Base-by-base conservation (phyloP, 2,888 invertebrate genomes). In the Pandemis cinnamomeana region DNA sequence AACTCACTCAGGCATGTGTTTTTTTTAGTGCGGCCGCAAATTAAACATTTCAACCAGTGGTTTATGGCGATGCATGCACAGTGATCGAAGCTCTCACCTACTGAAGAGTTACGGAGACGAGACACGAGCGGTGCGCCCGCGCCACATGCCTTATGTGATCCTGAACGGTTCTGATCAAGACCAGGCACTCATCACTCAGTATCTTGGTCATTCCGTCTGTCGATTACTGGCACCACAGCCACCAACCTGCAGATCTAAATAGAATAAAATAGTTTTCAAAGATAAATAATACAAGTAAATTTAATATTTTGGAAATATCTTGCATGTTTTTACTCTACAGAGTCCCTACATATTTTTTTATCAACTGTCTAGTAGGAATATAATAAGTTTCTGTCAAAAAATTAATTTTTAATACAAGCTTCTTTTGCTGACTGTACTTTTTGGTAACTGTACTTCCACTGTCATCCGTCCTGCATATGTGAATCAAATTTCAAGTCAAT, bases 21-120 rank as follows among this genome's bases (percentile, higher is more conserved):
- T 72, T 41, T 83, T 87, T 58, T 83, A 89, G 88, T 89, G 89
- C 76, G 82, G 82, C 11, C 80, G 76, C 36, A 76, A 80, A 61
- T 78, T 81, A 58, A 77, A 79, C 7, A 78, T 81, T 7, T 68
- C 77, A 7, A 74, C 81, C 15, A 63, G 78, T 51, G 77, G 77
- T 1, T 83, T 89, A 58, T 82, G 82, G 80, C 66, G 79, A 27
- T 89, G 89, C 41, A 75, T 86, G 41, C 77, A 83, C 48, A 81
- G 81, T 42, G 76, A 76, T 6, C 80, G 79, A 10, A 83, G 86
- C 4, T 76, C 78, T 0, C 46, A 77, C 20, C 80, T 89, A 4
- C 79, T 87, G 36, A 85, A 83, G 72, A 75, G 58, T 5, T 83
- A 87, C 46, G 89, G 89, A 0, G 81, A 84, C 36, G 80, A 83